Percentiles rank a stretch among this genome's conserved stretches.
Conservation (phyloP, 2,797 vertebrate genomes). For the Adelosebastes latens region DNA sequence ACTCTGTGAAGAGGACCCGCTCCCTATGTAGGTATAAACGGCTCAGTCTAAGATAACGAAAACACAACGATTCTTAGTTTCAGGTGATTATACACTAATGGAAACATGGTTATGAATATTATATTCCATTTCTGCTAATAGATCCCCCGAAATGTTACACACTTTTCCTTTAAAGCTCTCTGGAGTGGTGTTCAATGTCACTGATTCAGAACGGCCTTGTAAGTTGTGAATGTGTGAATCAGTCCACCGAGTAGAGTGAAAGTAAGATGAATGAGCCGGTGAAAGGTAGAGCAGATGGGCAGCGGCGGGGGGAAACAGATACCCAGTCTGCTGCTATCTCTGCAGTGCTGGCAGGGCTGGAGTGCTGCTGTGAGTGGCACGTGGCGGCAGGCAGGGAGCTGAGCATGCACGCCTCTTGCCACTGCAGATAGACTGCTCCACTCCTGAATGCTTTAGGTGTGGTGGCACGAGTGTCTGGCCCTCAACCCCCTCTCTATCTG, state of each 20-base stretch:
- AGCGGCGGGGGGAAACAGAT: conserved; percentile 19
- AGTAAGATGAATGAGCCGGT: conserved; percentile 61
- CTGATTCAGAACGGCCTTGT: conserved; percentile 3
- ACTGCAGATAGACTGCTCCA: conserved; percentile 57
- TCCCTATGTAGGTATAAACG: too few relatives aligned
- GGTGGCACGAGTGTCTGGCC: conserved; percentile 34
- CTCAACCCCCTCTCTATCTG: conserved; percentile 14
- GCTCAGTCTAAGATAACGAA: too few relatives aligned
- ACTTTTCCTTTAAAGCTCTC: neutral
- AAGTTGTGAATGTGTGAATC: conserved; percentile 19
- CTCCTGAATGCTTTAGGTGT: conserved; percentile 51
- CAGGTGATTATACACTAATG: too few relatives aligned
- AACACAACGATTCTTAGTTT: too few relatives aligned
- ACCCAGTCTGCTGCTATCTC: conserved; percentile 44
- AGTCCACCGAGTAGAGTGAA: conserved; percentile 6
- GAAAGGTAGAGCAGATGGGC: conserved; percentile 56
- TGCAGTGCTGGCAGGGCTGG: conserved; percentile 69
- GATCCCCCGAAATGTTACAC: too few relatives aligned
- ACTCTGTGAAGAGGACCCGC: too few relatives aligned
- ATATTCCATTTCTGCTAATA: too few relatives aligned
- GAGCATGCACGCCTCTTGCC: conserved; percentile 49
- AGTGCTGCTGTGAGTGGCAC: conserved; percentile 50
- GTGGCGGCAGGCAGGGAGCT: conserved; percentile 52
- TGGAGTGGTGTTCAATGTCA: conserved; percentile 2
- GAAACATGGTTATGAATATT: too few relatives aligned